Evolutionary conservation across 2,888 invertebrate species (phyloP).

Genomic region (Ichneumoninae sp.): DNA sequence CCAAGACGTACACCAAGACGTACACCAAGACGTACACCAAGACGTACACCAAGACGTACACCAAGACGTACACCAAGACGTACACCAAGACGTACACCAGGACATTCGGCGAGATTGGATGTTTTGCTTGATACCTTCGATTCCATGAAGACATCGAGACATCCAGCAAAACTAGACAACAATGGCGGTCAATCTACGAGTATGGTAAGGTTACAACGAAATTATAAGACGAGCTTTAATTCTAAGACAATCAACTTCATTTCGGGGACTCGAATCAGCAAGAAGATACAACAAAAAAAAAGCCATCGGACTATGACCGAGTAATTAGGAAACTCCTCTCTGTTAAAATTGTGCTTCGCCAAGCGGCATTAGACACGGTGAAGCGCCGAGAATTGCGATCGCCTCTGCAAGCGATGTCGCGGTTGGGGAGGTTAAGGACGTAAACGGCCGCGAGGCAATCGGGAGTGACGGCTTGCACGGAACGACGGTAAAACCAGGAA

Average conservation of each 20-base stretch:
- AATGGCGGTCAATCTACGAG: too few species aligned
- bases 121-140: too few species aligned
- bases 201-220: not conserved
- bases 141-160: too few species aligned
- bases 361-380: constrained; percentile 11
- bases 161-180: too few species aligned
- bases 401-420: not conserved
- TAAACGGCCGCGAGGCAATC: constrained; percentile 53
- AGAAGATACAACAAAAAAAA: constrained; percentile 53
- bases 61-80: too few species aligned
- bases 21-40: too few species aligned
- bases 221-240: not conserved
- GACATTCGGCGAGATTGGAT: too few species aligned
- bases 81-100: too few species aligned
- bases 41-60: too few species aligned
- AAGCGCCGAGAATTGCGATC: constrained; percentile 2
- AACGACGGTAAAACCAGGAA: constrained; percentile 66
- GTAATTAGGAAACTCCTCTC: constrained; percentile 66
- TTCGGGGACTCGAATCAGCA: constrained; percentile 24
- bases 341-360: constrained; percentile 31
- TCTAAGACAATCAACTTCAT: constrained; percentile 4
- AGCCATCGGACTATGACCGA: constrained; percentile 43
- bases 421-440: constrained; percentile 29
- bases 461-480: constrained; percentile 41
- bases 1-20: too few species aligned